These are phyloP conservation scores for Catostomus latipinnis DNA, from an alignment of 2,797 vertebrate species.

Conservation along the genomic window DNA sequence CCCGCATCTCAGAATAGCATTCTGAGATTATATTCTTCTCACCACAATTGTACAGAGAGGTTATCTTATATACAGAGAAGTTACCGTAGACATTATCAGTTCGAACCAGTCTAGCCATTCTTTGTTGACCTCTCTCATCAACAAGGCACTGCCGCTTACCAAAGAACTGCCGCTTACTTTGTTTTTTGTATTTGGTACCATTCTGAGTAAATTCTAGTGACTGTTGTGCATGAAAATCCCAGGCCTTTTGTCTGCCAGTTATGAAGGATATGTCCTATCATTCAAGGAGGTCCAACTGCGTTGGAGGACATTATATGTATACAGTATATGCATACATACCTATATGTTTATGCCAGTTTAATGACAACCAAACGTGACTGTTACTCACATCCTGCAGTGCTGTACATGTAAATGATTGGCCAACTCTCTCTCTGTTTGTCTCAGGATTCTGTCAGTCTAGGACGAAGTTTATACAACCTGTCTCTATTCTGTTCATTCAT, in stretches of 20 bases:
- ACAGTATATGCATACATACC: neutral
- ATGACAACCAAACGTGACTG: neutral
- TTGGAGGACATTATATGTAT: neutral
- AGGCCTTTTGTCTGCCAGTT: neutral
- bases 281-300: neutral
- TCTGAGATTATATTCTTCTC: too few relatives aligned
- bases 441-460: slow-evolving; percentile 17
- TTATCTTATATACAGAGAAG: too few relatives aligned
- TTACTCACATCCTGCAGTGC: slow-evolving; percentile 11
- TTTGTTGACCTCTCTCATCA: too few relatives aligned
- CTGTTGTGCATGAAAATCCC: too few relatives aligned
- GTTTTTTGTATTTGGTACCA: too few relatives aligned
- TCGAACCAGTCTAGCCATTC: too few relatives aligned
- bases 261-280: neutral
- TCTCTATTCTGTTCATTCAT: slow-evolving; percentile 21
- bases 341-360: slow-evolving; percentile 18
- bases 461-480: slow-evolving; percentile 29
- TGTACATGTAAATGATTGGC: neutral
- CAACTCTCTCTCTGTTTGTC: slow-evolving; percentile 10
- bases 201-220: neutral
- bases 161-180: too few relatives aligned
- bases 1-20: too few relatives aligned
- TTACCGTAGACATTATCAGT: too few relatives aligned
- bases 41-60: too few relatives aligned
- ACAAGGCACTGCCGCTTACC: too few relatives aligned